Conservation (phyloP, 2,113 vertebrate species). For the Meriones unguiculatus region DNA sequence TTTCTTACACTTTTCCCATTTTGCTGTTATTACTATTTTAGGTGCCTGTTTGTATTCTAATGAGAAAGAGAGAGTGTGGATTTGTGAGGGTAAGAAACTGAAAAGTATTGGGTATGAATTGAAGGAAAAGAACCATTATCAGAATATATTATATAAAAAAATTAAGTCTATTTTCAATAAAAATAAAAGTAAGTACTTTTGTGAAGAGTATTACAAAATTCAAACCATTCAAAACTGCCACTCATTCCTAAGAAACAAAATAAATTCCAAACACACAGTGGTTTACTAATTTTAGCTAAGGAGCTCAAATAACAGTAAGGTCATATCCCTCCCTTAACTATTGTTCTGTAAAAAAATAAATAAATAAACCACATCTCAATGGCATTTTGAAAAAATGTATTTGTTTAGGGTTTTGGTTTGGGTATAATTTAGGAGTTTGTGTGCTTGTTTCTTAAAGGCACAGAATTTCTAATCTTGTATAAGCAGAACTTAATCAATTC, state of each 20-base stretch:
- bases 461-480: slow-evolving; percentile 22
- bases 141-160: not conserved
- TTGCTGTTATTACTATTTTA: not conserved
- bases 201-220: not conserved
- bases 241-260: not conserved
- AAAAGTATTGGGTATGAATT: not conserved
- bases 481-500: slow-evolving; percentile 14
- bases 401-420: not conserved
- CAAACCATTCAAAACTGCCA: not conserved
- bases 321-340: not conserved
- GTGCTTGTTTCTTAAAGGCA: not conserved
- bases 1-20: not conserved
- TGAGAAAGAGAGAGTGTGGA: not conserved
- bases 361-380: not conserved
- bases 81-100: not conserved
- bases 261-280: not conserved
- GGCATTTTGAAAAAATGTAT: not conserved
- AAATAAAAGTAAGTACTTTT: not conserved
- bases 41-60: not conserved
- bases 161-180: not conserved
- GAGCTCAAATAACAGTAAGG: not conserved
- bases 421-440: not conserved
- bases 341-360: slow-evolving; percentile 53
- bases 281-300: not conserved
- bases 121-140: not conserved